Base-by-base conservation (phyloP, 2,797 vertebrate species). In the Galago senegalensis region DNA sequence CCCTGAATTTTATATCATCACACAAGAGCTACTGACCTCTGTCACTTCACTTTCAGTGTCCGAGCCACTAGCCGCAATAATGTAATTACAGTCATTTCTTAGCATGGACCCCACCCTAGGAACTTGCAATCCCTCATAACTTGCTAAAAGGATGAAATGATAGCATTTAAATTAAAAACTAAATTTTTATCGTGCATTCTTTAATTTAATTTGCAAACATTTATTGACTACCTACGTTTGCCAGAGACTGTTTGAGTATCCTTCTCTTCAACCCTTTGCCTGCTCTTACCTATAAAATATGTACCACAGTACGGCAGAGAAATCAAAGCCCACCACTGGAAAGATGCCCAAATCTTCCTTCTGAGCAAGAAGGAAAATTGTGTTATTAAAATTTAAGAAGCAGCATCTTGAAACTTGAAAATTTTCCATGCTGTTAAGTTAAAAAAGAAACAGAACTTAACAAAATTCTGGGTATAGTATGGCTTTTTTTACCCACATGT, bases 211-310 rank as follows among this genome's bases (percentile, higher is more conserved):
- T 76, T 81, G 65, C 43, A 85, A 95, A 73, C 14, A 56, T 72
- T 27, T 88, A 75, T 67, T 67, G 89, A 76, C 84, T 70, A 49
- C 56, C 43, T 61, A 16, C 14, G 16, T 76, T 75, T 91, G 60
- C 43, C 82, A 87, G 61, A 37, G 63, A 31, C 56, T 87, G 40
- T 27, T 37, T 46, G n/a, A 82, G 34, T 56, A 69, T 40, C 34
- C 11, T 29, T 63, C 7, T 27, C 10, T 27, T 83, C 49, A 49
- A 27, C 17, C 27, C 31, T 89, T 43, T 53, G 49, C 14, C 29
- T 53, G 21, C 49, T 88, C 13, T 81, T 67, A 17, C 43, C 93
- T 85, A 53, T 89, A 82, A 96, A 95, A 89, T 85, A 80, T 49
- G 23, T 7, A 49, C 27, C 60, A 1, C 34, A n/a, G 53, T 16